These are phyloP conservation scores for Zaprionus lachaisei DNA, from an alignment of 1,140 invertebrate genomes.

Conservation along the genomic window DNA sequence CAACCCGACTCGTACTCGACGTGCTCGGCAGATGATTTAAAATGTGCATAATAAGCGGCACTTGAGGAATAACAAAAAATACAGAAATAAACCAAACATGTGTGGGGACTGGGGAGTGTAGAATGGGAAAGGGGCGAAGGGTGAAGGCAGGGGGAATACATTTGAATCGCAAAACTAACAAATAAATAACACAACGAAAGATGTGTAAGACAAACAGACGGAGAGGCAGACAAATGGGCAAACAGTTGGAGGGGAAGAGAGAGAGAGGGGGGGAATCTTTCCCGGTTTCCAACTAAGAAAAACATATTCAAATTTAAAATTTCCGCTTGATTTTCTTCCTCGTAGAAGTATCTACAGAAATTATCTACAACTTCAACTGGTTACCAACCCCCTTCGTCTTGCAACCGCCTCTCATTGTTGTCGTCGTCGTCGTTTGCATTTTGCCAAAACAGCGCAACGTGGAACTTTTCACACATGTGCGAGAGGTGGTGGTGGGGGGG, in stretches of 20 bases:
- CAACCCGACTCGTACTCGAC: background rate
- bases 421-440: conserved; percentile 69
- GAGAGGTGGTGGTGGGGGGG: background rate
- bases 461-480: conserved; percentile 78
- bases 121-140: background rate
- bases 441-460: conserved; percentile 75
- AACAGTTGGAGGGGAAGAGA: conserved; percentile 10
- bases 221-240: conserved; percentile 31
- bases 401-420: conserved; percentile 12
- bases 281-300: conserved; percentile 54
- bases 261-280: background rate
- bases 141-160: conserved; percentile 52
- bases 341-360: conserved; percentile 5
- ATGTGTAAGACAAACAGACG: conserved; percentile 71
- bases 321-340: conserved; percentile 67
- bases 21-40: conserved; percentile 75
- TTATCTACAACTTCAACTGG: conserved; percentile 10
- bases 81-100: conserved; percentile 41
- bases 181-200: conserved; percentile 77
- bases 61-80: conserved; percentile 59
- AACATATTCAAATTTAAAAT: conserved; percentile 81
- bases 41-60: conserved; percentile 82
- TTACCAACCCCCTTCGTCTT: background rate
- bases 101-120: conserved; percentile 34
- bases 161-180: conserved; percentile 82